Evolutionary conservation across 2,888 invertebrate genomes (phyloP), one percentile per base, ranked within the genome.

Genomic region (Macrosiphum euphorbiae): DNA sequence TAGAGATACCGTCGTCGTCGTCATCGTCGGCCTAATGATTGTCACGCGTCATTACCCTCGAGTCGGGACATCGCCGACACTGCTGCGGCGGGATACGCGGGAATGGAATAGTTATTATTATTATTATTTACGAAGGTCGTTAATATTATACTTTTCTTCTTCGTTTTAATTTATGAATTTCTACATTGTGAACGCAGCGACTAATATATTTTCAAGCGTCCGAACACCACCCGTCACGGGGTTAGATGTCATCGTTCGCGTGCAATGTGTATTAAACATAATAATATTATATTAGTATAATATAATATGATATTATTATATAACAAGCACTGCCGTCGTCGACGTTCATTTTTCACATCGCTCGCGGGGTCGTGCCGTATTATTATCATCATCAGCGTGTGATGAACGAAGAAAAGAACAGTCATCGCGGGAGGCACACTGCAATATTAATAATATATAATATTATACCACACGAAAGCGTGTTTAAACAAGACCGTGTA

Each of bases 21-120:
- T 7, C 78, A 26, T 50, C 55, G 90, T 28, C 52, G 52, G 61
- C 50, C 88, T 88, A 78, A 92, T 88, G 92, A 92, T 88, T 92
- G 92, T 92, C 67, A n/a, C 92, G 67, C 92, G 88, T 88, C 92
- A 92, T 92, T 92, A 92, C 87, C 67, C 87, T 13, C 92, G n/a
- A 41, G 13, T n/a, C 58, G 88, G 92, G 87, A 41, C 52, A 35
- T 41, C 28, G 50, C n/a, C n/a, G 67, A 78, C 35, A 20, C 35
- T 78, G 78, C 78, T 35, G 78, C 20, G 78, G 35, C n/a, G 35
- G 35, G 7, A 78, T 35, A 78, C 78, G 20, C 67, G 86, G 86
- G 58, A 67, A 92, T 88, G 86, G 41, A 58, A 92, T 87, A 20
- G 44, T 86, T 78, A 78, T 35, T 67, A 61, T 61, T 85, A 91